Percentiles rank a stretch among this genome's conserved stretches.
Conservation (phyloP, 2,113 vertebrate genomes). For the Scomber japonicus region DNA sequence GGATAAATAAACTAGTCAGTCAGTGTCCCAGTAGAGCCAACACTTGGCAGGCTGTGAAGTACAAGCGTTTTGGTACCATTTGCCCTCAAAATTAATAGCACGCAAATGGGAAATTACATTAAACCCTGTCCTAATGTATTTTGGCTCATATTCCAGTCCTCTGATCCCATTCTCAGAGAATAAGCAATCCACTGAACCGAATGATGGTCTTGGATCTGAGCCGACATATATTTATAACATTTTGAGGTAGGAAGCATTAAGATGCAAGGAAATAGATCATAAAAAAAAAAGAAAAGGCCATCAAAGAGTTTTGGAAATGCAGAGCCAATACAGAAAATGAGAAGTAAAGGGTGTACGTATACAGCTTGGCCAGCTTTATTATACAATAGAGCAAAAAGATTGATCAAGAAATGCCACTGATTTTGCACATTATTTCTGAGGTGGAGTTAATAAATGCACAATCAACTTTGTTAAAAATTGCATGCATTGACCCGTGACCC, state of each 20-base stretch:
- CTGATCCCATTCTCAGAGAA: constrained; percentile 44
- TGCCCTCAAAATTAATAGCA: constrained; percentile 66
- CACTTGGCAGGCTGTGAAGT: constrained; percentile 66
- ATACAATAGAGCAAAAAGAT: neutral
- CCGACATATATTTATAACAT: constrained; percentile 53
- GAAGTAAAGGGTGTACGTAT: neutral
- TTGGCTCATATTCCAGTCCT: constrained; percentile 51
- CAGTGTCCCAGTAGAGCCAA: constrained; percentile 42
- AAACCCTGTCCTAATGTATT: constrained; percentile 58
- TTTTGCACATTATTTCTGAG: neutral
- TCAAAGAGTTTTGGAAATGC: constrained; percentile 23
- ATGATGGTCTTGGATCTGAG: constrained; percentile 38
- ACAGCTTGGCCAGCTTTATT: neutral
- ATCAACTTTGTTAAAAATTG: neutral
- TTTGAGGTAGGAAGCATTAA: neutral
- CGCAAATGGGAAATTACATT: constrained; percentile 62
- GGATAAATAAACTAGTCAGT: constrained; percentile 62
- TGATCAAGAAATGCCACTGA: neutral
- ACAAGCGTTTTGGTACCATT: constrained; percentile 45
- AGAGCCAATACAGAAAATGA: neutral
- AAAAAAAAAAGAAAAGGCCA: constrained; percentile 30
- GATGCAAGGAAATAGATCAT: constrained; percentile 28
- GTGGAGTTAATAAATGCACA: neutral
- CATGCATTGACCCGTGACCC: neutral
- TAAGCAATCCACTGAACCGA: constrained; percentile 24